Percentiles rank a stretch among this genome's conserved stretches.
Evolutionary conservation across 2,888 invertebrate species (phyloP).

Genomic region (Zele albiditarsus): DNA sequence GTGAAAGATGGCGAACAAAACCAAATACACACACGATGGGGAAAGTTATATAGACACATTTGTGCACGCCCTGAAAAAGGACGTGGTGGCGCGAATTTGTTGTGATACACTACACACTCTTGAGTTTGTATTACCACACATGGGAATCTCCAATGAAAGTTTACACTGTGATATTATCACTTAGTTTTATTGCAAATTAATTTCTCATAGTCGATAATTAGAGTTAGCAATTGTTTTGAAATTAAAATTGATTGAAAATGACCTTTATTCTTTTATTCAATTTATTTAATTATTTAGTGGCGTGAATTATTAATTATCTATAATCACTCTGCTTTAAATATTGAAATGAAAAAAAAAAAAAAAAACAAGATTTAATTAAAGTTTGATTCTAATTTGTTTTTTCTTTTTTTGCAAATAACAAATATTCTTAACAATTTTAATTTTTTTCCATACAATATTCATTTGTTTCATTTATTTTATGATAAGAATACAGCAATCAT

Average conservation of each 20-base stretch:
- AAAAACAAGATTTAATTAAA: too few relatives aligned
- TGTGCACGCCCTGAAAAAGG: constrained; percentile 1
- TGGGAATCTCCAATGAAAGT: neutral
- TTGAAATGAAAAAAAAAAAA: constrained; percentile 9
- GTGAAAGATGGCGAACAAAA: neutral
- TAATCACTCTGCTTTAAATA: constrained; percentile 13
- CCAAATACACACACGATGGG: neutral
- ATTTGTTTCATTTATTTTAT: too few relatives aligned
- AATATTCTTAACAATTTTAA: neutral
- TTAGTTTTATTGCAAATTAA: neutral
- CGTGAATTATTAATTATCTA: neutral
- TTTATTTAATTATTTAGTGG: too few relatives aligned
- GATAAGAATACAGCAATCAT: too few relatives aligned
- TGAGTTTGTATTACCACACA: neutral
- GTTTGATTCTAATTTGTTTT: neutral
- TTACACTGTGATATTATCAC: neutral
- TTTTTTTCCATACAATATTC: neutral
- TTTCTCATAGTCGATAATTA: neutral
- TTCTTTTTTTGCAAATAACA: neutral
- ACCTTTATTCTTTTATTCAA: too few relatives aligned
- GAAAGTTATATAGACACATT: neutral
- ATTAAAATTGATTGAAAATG: too few relatives aligned
- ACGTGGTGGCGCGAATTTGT: neutral
- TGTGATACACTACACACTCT: neutral
- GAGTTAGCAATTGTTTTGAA: neutral